Evolutionary conservation across 2,888 invertebrate genomes (phyloP), one percentile per base, ranked within the genome.

Genomic region (Megastigmus dorsalis): DNA sequence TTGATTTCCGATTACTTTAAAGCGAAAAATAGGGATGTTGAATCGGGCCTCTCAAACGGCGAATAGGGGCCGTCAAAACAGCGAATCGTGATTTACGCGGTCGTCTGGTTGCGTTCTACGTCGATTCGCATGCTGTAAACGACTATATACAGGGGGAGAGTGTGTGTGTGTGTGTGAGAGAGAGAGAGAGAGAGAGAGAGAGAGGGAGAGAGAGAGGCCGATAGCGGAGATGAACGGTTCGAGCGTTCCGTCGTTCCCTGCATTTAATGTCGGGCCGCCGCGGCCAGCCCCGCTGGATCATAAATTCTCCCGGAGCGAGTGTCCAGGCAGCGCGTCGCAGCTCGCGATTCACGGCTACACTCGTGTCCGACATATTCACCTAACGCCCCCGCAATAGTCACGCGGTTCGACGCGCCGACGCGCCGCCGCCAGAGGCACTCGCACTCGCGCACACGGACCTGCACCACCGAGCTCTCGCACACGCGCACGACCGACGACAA

Each of bases 301-400:
- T 81, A 80, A 80, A 81, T 80, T 79, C 75, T 18, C 57, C 13
- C 20, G 48, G 15, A 23, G n/a, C n/a, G 55, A 59, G 60, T 54
- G 77, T 33, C 15, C 33, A 10, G n/a, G 63, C 30, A 10, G 20
- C 36, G 23, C 23, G 38, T 57, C 78, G 74, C 73, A 26, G 36
- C n/a, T 57, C 78, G 74, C 73, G 52, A 69, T 60, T 73, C 38
- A 70, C 62, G 60, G 70, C 55, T 65, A n/a, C n/a, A n/a, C 72
- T 30, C 66, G 36, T 59, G 55, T 67, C 65, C 57, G 67, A 73
- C 75, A 66, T 78, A 75, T 73, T 45, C 38, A 20, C 57, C 48
- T n/a, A n/a, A n/a, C n/a, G n/a, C n/a, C n/a, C n/a, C n/a, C n/a
- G n/a, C n/a, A n/a, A n/a, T n/a, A n/a, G n/a, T n/a, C n/a, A n/a